Base-by-base conservation (phyloP, 35 echinoderm and acorn worm genomes). In the Lytechinus pictus region DNA sequence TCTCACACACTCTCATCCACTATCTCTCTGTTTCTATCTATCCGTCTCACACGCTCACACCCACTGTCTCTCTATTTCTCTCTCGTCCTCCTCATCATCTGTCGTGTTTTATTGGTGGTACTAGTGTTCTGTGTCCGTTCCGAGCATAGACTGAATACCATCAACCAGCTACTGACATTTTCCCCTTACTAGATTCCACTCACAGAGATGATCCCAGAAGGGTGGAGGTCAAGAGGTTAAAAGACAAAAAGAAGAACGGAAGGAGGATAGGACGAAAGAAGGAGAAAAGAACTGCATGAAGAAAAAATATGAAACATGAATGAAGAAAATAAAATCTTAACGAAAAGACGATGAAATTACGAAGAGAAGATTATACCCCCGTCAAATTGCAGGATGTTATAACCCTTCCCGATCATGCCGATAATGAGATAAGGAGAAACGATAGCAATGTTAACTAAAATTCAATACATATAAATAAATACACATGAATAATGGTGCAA, bases 111-210 rank as follows among this genome's bases (percentile, higher is more conserved):
- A 90, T 90, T 90, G 87, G 10, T 27, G 29, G 27, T 53, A 89
- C 87, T n/a, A 33, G 87, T 89, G 87, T 53, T 57, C n/a, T 53
- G 14, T 53, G 29, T 90, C 88, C 88, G 88, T 90, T 4, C 88
- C 88, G 88, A 54, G 88, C 88, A 90, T 90, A 90, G 88, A 28
- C 88, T 12, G 88, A 54, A 90, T 90, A 54, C 88, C 88, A 54
- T 14, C 24, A 33, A 90, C 29, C 29, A 90, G 88, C 88, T 90
- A 44, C 88, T 90, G 88, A 90, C 88, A 90, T 90, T 90, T 57
- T 90, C 88, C 52, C 88, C 88, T 33, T 44, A 10, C 27, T 79
- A 54, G 88, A 90, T 90, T 90, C 88, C 88, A 52, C 28, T 54
- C 88, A 19, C 88, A 54, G 27, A 6, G 16, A 52, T 2, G 16